Percentiles rank a stretch among this genome's conserved stretches.
Conservation (phyloP, 2,888 invertebrate species). For the Gryllus longicercus region DNA sequence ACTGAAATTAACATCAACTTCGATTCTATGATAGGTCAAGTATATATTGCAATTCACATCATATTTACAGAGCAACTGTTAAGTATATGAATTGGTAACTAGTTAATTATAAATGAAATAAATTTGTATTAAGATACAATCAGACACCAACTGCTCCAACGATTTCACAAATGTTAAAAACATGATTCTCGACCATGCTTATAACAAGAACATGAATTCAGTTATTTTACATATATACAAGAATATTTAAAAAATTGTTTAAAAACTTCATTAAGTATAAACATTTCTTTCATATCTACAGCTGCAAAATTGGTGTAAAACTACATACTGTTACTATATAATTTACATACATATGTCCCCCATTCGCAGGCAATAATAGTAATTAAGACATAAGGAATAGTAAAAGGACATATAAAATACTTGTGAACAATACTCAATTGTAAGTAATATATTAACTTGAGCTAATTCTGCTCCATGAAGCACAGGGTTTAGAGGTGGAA, state of each 20-base stretch:
- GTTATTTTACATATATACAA: constrained; percentile 10
- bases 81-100: constrained; percentile 7
- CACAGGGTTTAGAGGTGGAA: neutral
- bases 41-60: constrained; percentile 17
- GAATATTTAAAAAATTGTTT: constrained; percentile 17
- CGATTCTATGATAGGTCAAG: constrained; percentile 1
- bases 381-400: neutral
- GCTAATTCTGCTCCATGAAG: neutral
- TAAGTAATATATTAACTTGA: neutral
- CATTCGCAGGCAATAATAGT: constrained; percentile 11
- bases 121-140: neutral
- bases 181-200: neutral
- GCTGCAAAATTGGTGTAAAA: constrained; percentile 17
- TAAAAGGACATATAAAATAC: constrained; percentile 17
- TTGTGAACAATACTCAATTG: neutral
- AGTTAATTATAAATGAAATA: constrained; percentile 10
- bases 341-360: constrained; percentile 4
- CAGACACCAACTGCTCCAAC: constrained; percentile 17
- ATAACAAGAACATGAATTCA: constrained; percentile 17
- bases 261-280: constrained; percentile 17
- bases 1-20: constrained; percentile 17
- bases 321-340: neutral
- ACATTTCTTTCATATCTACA: constrained; percentile 17
- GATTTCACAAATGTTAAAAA: constrained; percentile 11
- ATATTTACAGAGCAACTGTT: constrained; percentile 4